A percentile compares a stretch with the other conserved stretches of the same genome.
Evolutionary conservation across 1,140 invertebrate genomes (phyloP).

Genomic region (Ephestia elutella): DNA sequence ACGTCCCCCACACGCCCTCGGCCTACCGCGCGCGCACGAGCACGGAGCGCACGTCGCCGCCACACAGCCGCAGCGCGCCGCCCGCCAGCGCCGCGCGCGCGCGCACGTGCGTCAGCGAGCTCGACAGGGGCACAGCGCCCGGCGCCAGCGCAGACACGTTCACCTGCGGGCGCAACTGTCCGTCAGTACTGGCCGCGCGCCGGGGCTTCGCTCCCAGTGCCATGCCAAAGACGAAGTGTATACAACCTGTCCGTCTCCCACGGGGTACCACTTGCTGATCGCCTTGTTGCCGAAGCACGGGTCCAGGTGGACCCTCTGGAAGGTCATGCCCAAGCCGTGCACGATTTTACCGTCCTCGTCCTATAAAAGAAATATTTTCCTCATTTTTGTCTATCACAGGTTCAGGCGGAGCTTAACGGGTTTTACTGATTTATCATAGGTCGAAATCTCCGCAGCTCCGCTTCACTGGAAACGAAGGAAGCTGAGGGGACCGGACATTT

Average conservation of each 20-base stretch:
- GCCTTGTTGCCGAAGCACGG: conserved; percentile 48
- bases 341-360: conserved; percentile 37
- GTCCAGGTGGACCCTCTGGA: conserved; percentile 50
- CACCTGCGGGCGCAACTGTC: conserved; percentile 48
- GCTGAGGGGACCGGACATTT: too few relatives aligned
- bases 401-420: too few relatives aligned
- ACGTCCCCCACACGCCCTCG: too few relatives aligned
- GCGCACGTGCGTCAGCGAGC: conserved; percentile 44
- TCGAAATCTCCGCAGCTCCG: too few relatives aligned
- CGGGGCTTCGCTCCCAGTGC: too few relatives aligned
- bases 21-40: too few relatives aligned
- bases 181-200: too few relatives aligned
- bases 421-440: too few relatives aligned
- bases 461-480: too few relatives aligned
- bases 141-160: conserved; percentile 35
- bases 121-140: conserved; percentile 39
- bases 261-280: conserved; percentile 38
- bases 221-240: too few relatives aligned
- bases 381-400: too few relatives aligned
- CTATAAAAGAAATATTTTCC: conserved; percentile 19
- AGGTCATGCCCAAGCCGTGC: conserved; percentile 51
- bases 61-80: conserved; percentile 40
- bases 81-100: conserved; percentile 23
- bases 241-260: conserved; percentile 54
- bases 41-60: conserved; percentile 52